Percentiles rank a stretch among this genome's conserved stretches.
Conservation (phyloP, 2,113 vertebrate genomes). For the Mola mola region DNA sequence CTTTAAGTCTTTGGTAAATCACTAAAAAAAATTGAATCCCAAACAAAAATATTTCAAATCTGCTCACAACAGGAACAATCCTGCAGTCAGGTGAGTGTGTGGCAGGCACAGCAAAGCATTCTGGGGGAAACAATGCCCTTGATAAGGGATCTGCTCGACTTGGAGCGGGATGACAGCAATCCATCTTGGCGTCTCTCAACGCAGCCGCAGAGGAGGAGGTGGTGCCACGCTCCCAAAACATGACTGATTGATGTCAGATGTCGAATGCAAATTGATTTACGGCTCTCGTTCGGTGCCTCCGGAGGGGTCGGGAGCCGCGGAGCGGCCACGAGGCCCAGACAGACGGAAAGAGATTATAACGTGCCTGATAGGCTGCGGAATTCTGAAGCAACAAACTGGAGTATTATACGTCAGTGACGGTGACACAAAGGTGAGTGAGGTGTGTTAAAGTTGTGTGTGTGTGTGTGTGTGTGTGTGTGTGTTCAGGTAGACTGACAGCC, state of each 20-base stretch:
- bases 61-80: background rate
- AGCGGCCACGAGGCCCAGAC: conserved; percentile 24
- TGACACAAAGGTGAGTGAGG: too few relatives aligned
- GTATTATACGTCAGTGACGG: conserved; percentile 52
- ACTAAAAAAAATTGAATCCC: too few relatives aligned
- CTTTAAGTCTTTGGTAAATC: too few relatives aligned
- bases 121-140: conserved; percentile 67
- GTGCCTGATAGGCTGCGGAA: conserved; percentile 45
- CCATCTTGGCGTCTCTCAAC: conserved; percentile 61
- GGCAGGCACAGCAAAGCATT: conserved; percentile 32
- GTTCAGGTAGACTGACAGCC: conserved; percentile 79
- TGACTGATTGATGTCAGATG: conserved; percentile 77
- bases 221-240: conserved; percentile 68
- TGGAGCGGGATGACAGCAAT: conserved; percentile 67
- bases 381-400: conserved; percentile 63
- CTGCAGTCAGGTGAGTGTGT: background rate
- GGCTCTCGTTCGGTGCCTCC: conserved; percentile 49
- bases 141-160: conserved; percentile 70
- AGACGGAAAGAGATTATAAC: conserved; percentile 37
- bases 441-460: too few relatives aligned
- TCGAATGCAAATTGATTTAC: conserved; percentile 75
- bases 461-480: too few relatives aligned
- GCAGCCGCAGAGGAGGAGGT: conserved; percentile 55
- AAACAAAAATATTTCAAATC: too few relatives aligned
- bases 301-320: conserved; percentile 16